phyloP scores from a whole-genome alignment of 2,113 vertebrate species.

The Heterocephalus glaber region DNA sequence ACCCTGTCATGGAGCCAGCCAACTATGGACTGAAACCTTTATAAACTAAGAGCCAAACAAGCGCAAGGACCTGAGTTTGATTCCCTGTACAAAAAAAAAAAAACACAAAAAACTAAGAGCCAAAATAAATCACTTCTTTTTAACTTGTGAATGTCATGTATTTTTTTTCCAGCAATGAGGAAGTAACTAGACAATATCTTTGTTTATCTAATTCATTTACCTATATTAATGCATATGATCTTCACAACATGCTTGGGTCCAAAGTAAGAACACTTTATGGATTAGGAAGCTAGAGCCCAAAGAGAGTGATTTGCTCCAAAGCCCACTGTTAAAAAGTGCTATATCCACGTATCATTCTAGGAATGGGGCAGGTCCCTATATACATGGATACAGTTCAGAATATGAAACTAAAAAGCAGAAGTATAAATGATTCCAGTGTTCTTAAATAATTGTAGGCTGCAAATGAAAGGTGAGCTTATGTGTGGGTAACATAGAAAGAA shows the following conservation, averaged over 20 bases:
- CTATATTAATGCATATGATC: not conserved
- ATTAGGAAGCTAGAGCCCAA: not conserved
- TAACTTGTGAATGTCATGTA: too few relatives aligned
- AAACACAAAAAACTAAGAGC: too few relatives aligned
- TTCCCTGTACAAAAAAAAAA: too few relatives aligned
- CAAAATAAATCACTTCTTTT: too few relatives aligned
- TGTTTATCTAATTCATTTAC: conserved; percentile 2
- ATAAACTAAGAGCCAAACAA: too few relatives aligned
- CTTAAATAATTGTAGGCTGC: not conserved
- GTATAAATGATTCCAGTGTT: not conserved
- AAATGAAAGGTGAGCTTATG: not conserved
- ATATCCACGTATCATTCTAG: not conserved
- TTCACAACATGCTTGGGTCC: not conserved
- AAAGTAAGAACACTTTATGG: not conserved
- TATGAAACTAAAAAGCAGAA: not conserved
- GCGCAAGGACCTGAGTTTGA: too few relatives aligned
- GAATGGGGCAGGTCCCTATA: not conserved
- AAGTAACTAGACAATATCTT: not conserved
- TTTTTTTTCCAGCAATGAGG: too few relatives aligned
- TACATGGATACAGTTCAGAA: not conserved
- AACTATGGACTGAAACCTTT: too few relatives aligned
- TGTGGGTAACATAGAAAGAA: not conserved
- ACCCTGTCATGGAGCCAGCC: not conserved
- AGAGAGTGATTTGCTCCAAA: not conserved
- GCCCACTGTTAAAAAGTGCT: not conserved